A percentile compares a stretch with the other conserved stretches of the same genome.
These are phyloP conservation scores for Morelia viridis DNA, from an alignment of 2,797 vertebrate species.

Conservation along the genomic window DNA sequence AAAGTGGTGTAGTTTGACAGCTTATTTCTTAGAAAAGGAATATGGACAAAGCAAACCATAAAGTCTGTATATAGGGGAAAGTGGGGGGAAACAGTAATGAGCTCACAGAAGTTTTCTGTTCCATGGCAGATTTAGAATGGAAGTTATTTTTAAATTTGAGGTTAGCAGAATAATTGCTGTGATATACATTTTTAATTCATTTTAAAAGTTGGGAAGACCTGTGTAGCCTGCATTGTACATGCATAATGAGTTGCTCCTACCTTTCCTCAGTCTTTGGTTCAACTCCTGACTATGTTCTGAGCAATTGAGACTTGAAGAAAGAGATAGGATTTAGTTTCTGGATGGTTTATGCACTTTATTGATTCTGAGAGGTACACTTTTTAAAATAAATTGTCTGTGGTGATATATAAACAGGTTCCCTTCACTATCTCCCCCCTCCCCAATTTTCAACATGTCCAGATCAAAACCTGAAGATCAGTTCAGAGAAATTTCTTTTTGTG, in stretches of 20 bases:
- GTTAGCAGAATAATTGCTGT: not conserved
- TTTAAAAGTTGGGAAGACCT: not conserved
- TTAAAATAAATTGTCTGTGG: not conserved
- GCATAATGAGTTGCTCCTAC: not conserved
- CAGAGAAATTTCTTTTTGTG: no score
- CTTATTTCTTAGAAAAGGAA: constrained; percentile 6
- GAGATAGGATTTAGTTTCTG: not conserved
- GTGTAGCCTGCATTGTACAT: not conserved
- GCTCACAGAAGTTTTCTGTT: not conserved
- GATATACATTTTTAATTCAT: not conserved
- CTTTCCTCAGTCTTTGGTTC: not conserved
- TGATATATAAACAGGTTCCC: not conserved
- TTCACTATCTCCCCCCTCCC: no score
- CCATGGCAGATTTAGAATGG: not conserved
- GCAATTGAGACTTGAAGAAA: not conserved
- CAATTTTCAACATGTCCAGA: not conserved
- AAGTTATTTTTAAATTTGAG: not conserved
- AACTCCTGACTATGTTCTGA: not conserved
- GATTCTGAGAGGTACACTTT: not conserved
- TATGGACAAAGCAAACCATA: not conserved
- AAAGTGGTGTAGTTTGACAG: not conserved
- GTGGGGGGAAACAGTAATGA: not conserved
- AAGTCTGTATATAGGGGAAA: not conserved
- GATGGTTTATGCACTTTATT: not conserved
- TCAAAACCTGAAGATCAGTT: not conserved